phyloP scores from a whole-genome alignment of 2,113 vertebrate genomes.

The Campylorhamphus procurvoides region DNA sequence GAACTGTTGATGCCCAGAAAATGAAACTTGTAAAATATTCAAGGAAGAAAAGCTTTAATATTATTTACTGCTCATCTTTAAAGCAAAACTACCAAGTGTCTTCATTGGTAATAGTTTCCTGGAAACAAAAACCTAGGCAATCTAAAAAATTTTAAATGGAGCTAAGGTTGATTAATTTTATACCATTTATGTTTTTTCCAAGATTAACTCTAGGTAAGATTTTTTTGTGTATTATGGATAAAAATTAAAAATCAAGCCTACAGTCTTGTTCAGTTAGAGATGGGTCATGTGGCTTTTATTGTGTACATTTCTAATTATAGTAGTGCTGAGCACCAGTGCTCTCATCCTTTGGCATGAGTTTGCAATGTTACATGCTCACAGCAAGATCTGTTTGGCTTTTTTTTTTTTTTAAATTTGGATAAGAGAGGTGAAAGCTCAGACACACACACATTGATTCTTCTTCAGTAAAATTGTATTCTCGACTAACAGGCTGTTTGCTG shows the following conservation, averaged over 20 bases:
- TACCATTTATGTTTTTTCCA: background rate
- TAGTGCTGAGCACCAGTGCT: background rate
- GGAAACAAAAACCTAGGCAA: background rate
- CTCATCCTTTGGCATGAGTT: background rate
- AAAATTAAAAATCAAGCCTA: background rate
- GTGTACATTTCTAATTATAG: background rate
- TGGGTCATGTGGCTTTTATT: background rate
- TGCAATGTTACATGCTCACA: background rate
- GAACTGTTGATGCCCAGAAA: background rate
- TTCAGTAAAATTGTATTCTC: background rate
- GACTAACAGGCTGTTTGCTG: background rate
- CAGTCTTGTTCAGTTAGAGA: background rate
- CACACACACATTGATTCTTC: background rate
- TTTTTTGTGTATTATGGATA: background rate
- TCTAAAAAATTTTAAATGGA: background rate
- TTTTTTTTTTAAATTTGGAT: background rate
- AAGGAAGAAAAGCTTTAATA: background rate
- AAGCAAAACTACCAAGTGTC: background rate
- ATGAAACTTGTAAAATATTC: background rate
- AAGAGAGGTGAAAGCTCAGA: background rate
- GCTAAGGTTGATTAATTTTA: background rate
- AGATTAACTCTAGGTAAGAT: background rate
- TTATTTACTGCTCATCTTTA: background rate
- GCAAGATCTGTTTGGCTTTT: background rate
- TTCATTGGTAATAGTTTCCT: background rate